Conservation (phyloP, 2,888 invertebrate species). For the Idaea aversata region DNA sequence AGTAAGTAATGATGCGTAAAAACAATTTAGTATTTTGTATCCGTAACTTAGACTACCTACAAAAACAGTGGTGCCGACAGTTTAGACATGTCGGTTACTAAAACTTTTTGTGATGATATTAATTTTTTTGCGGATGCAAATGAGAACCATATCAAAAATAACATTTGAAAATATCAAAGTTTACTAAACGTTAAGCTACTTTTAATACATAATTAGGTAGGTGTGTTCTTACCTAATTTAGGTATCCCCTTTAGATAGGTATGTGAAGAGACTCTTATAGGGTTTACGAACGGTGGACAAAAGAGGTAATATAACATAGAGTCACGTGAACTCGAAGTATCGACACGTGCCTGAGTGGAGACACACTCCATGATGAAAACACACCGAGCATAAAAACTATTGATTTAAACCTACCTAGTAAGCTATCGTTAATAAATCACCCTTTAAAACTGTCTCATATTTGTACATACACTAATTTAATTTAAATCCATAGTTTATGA, state of each 20-base stretch:
- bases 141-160: slow-evolving; percentile 10
- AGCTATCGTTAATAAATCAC: not conserved
- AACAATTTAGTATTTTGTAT: slow-evolving; percentile 43
- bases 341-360: slow-evolving; percentile 56
- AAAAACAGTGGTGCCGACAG: slow-evolving; percentile 28
- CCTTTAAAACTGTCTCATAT: not conserved
- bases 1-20: slow-evolving; percentile 40
- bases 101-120: slow-evolving; percentile 19
- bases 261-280: slow-evolving; percentile 11
- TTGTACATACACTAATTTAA: slow-evolving; percentile 5
- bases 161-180: slow-evolving; percentile 19
- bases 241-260: not conserved
- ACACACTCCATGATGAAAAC: slow-evolving; percentile 15
- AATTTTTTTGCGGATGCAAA: slow-evolving; percentile 23
- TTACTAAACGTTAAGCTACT: slow-evolving; percentile 20
- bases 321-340: slow-evolving; percentile 26
- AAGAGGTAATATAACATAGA: slow-evolving; percentile 29
- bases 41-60: slow-evolving; percentile 35
- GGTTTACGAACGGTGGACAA: slow-evolving; percentile 18
- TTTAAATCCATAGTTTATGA: not conserved
- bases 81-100: slow-evolving; percentile 19
- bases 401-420: not conserved
- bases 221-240: not conserved
- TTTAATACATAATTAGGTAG: slow-evolving; percentile 22
- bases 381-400: slow-evolving; percentile 21